Evolutionary conservation across 2,113 vertebrate genomes (phyloP), one percentile per base, ranked within the genome.

Genomic region (Nycticorax nycticorax): DNA sequence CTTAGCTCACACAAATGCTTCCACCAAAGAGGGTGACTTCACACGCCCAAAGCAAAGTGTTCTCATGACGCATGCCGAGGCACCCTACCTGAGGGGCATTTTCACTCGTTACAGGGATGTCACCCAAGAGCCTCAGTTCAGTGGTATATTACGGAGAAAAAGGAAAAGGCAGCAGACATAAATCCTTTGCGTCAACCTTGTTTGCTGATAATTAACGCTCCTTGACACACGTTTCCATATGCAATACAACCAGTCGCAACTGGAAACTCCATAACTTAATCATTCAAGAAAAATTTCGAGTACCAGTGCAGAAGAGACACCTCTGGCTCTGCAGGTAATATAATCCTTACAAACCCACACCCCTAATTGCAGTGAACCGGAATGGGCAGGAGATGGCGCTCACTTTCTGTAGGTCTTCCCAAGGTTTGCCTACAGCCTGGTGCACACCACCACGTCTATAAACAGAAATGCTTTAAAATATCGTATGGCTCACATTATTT

Each of bases 381-480:
- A 80, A 50, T n/a, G 32, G 43, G 78, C 96, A 97, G 93, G 37
- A 96, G 97, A 95, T 94, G 96, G 97, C 35, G 37, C 43, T 64
- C 52, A 35, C 41, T 82, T 66, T 43, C 88, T 74, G 67, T 22
- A 27, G 37, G 19, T n/a, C 24, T 47, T 24, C 9, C 47, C 39
- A 28, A 41, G 32, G 33, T 63, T 37, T 50, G 32, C 7, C 10
- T 23, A 37, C 53, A 23, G 37, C 24, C 15, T 3, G 35, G 22
- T 19, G 32, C 63, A 8, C 14, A 66, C 18, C 53, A 5, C 8
- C 5, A 24, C 12, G 7, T 10, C 32, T 26, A 8, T 24, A 9
- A 45, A 48, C 23, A 50, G 16, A 57, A 66, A 72, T 21, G 21
- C 32, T 82, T 78, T 50, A 30, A 33, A 77, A 59, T 24, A 23